Conservation (phyloP, 2,113 vertebrate genomes). For the Callaeas wilsoni region DNA sequence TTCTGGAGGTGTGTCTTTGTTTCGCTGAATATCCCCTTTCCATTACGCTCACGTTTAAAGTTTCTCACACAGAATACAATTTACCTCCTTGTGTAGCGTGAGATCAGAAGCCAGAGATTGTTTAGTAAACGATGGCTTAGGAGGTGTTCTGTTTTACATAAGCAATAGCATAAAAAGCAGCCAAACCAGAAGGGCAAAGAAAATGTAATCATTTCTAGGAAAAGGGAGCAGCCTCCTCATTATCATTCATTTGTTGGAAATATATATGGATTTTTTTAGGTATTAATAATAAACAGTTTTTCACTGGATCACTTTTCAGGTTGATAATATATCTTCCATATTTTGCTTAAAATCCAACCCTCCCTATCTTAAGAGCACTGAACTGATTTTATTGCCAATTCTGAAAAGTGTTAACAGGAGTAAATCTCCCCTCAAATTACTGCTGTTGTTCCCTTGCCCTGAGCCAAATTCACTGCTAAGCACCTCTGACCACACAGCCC, state of each 20-base stretch:
- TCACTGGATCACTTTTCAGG: neutral
- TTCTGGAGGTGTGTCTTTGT: neutral
- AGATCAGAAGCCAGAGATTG: conserved; percentile 47
- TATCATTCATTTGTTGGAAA: neutral
- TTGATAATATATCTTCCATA: neutral
- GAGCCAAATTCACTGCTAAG: conserved; percentile 49
- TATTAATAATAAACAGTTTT: neutral
- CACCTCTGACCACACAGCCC: conserved; percentile 54
- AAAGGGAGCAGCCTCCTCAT: neutral
- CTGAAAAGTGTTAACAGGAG: conserved; percentile 58
- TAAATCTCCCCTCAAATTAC: conserved; percentile 43
- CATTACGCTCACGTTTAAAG: neutral
- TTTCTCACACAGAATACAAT: conserved; percentile 7
- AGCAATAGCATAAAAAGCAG: conserved; percentile 42
- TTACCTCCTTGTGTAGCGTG: neutral
- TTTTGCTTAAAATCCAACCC: conserved; percentile 11
- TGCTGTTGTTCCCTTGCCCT: conserved; percentile 42
- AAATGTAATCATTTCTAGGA: neutral
- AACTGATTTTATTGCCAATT: conserved; percentile 31
- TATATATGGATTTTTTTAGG: neutral
- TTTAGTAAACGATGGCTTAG: conserved; percentile 27
- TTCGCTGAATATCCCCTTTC: neutral
- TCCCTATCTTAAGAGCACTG: neutral
- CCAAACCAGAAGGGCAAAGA: conserved; percentile 28
- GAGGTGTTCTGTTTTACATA: conserved; percentile 59